Conservation (phyloP, 1,140 invertebrate species). For the Caenorhabditis briggsae region DNA sequence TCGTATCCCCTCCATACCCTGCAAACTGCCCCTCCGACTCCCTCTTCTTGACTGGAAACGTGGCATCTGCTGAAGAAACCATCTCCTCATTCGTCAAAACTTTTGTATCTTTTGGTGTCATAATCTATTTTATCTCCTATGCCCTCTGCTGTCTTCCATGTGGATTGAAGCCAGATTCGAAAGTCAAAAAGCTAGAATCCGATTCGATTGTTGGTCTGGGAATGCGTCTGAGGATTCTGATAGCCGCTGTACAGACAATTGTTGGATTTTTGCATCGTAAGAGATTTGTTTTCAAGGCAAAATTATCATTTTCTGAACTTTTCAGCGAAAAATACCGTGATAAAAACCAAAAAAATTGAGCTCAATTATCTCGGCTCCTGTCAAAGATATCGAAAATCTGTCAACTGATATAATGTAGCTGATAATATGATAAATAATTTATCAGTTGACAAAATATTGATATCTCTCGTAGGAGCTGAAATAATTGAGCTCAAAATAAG, state of each 20-base stretch:
- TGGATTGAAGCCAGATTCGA: constrained; percentile 16
- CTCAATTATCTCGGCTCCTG: too few species aligned
- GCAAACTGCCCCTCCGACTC: neutral
- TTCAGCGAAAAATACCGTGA: neutral
- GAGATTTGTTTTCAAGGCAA: neutral
- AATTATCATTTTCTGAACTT: neutral
- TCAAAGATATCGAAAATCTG: too few species aligned
- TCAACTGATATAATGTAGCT: too few species aligned
- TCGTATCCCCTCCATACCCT: neutral
- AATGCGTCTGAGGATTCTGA: constrained; percentile 21
- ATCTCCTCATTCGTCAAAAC: constrained; percentile 6
- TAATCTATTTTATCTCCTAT: constrained; percentile 30
- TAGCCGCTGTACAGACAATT: neutral
- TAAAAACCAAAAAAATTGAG: too few species aligned
- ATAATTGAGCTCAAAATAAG: too few species aligned
- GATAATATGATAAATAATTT: too few species aligned
- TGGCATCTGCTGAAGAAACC: constrained; percentile 24
- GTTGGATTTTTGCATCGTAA: constrained; percentile 31
- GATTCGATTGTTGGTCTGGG: constrained; percentile 32
- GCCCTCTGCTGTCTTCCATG: constrained; percentile 31
- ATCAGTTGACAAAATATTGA: too few species aligned
- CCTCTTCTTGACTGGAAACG: constrained; percentile 25
- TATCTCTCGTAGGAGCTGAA: too few species aligned
- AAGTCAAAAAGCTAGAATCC: constrained; percentile 35
- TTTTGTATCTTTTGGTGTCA: constrained; percentile 11